Conservation (phyloP, 2,113 vertebrate species). For the Pteropus alecto region DNA sequence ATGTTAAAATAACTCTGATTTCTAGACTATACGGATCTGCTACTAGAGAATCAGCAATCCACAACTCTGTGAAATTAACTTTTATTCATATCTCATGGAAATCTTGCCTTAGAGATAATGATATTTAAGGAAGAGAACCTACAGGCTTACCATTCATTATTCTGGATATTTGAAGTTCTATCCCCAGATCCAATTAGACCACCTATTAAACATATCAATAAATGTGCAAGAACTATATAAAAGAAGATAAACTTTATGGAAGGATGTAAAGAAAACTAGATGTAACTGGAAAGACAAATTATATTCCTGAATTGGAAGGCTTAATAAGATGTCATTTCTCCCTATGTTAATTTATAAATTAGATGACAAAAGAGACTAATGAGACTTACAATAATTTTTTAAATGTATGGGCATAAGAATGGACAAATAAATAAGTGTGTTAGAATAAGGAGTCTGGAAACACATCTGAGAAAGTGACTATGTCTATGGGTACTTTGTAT, state of each 20-base stretch:
- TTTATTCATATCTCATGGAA: not conserved
- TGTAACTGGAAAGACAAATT: not conserved
- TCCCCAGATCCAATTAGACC: not conserved
- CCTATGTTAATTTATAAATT: not conserved
- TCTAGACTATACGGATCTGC: not conserved
- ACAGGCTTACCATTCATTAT: not conserved
- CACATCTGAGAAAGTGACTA: not conserved
- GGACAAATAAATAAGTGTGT: not conserved
- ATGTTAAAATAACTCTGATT: not conserved
- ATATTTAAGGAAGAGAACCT: not conserved
- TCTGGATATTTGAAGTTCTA: not conserved
- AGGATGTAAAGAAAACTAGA: not conserved
- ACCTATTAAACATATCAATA: not conserved
- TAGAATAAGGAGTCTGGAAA: not conserved
- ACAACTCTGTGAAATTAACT: not conserved
- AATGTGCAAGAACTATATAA: not conserved
- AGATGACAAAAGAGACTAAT: not conserved
- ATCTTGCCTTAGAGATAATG: not conserved
- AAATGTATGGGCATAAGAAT: not conserved
- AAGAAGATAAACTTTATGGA: not conserved
- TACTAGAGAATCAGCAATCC: not conserved
- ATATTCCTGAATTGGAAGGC: not conserved
- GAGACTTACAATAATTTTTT: not conserved
- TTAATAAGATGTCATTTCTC: not conserved
- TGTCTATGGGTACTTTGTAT: not conserved